Evolutionary conservation across 2,888 invertebrate species (phyloP).

Genomic region (Chrysolina oricalcia): DNA sequence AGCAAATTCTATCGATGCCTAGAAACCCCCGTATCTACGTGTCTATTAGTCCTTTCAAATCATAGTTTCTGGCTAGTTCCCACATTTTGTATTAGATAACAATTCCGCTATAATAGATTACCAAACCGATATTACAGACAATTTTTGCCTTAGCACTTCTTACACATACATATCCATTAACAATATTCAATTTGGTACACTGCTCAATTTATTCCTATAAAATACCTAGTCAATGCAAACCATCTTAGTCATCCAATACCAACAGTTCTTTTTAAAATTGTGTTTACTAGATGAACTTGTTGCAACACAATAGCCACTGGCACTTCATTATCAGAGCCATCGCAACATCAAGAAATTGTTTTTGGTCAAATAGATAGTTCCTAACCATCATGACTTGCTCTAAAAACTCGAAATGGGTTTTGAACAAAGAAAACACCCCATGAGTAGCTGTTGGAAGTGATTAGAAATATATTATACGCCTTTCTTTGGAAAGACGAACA

Average conservation of each 20-base stretch:
- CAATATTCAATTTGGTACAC: neutral
- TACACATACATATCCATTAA: neutral
- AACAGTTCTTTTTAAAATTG: slow-evolving; percentile 33
- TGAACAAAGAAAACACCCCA: slow-evolving; percentile 43
- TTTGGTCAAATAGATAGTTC: slow-evolving; percentile 47
- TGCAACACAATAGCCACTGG: slow-evolving; percentile 41
- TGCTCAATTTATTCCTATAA: slow-evolving; percentile 1
- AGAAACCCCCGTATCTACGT: too few species aligned
- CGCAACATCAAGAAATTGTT: slow-evolving; percentile 43
- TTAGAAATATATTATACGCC: slow-evolving; percentile 3
- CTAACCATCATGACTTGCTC: slow-evolving; percentile 44
- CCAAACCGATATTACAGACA: too few species aligned
- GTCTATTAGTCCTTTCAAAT: too few species aligned
- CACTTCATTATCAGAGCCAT: slow-evolving; percentile 43
- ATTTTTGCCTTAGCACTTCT: too few species aligned
- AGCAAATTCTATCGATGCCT: too few species aligned
- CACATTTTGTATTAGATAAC: too few species aligned
- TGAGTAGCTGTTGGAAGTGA: slow-evolving; percentile 7
- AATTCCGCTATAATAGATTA: too few species aligned
- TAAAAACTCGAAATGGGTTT: slow-evolving; percentile 39
- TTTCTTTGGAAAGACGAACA: slow-evolving; percentile 1
- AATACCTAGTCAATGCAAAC: slow-evolving; percentile 5
- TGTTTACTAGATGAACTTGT: slow-evolving; percentile 45
- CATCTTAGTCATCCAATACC: slow-evolving; percentile 39
- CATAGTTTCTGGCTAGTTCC: too few species aligned